These are phyloP conservation scores for Esox lucius DNA, from an alignment of 2,797 vertebrate genomes.

Conservation along the genomic window DNA sequence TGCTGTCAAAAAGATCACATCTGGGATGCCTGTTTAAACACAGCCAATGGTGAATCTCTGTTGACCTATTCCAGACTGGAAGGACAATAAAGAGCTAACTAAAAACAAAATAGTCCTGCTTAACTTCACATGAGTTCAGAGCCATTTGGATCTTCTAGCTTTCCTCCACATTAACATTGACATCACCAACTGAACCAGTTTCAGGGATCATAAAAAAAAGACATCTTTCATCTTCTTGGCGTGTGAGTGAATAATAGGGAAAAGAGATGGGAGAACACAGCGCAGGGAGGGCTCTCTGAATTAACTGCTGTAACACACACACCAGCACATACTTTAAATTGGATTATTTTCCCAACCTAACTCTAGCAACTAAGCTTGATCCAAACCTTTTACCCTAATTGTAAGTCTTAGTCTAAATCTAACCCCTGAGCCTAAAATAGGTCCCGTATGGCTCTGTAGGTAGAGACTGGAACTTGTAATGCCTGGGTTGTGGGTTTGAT, in stretches of 20 bases:
- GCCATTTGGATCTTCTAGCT: slow-evolving; percentile 17
- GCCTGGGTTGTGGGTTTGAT: too few relatives aligned
- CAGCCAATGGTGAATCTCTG: neutral
- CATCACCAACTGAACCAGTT: slow-evolving; percentile 19
- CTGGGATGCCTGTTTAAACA: neutral
- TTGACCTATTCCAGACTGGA: slow-evolving; percentile 29
- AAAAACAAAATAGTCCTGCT: slow-evolving; percentile 38
- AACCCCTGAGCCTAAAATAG: too few relatives aligned
- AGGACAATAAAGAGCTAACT: slow-evolving; percentile 39
- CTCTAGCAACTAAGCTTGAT: too few relatives aligned
- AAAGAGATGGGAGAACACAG: slow-evolving; percentile 29
- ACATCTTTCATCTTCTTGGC: slow-evolving; percentile 29
- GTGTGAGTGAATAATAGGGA: slow-evolving; percentile 26
- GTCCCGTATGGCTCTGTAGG: too few relatives aligned
- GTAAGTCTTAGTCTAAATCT: too few relatives aligned
- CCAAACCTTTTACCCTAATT: too few relatives aligned
- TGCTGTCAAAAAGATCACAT: neutral
- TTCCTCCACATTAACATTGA: slow-evolving; percentile 13
- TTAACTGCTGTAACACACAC: slow-evolving; percentile 16
- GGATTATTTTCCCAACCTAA: too few relatives aligned
- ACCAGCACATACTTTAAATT: neutral
- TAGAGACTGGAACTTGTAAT: too few relatives aligned
- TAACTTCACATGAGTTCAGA: slow-evolving; percentile 1
- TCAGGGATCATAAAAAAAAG: slow-evolving; percentile 17
- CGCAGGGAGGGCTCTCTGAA: slow-evolving; percentile 32